Evolutionary conservation across 2,113 vertebrate genomes (phyloP).

Genomic region (Redunca redunca): DNA sequence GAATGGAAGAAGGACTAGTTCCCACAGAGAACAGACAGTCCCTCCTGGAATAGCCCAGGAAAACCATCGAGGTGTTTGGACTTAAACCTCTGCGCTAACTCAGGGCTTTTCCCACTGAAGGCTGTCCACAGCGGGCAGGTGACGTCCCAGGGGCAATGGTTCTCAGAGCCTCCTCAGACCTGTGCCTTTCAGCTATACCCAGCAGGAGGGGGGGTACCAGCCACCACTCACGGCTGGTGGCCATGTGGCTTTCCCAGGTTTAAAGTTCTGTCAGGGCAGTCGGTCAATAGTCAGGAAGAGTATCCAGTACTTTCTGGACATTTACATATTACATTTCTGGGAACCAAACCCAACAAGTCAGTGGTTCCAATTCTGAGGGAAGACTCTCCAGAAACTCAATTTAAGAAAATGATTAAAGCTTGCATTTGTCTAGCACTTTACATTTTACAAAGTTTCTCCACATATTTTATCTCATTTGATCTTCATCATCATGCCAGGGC

Average conservation of each 20-base stretch:
- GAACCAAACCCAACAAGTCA: slow-evolving; percentile 2
- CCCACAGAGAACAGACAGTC: neutral
- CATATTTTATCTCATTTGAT: slow-evolving; percentile 25
- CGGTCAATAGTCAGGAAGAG: neutral
- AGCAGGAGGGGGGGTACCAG: neutral
- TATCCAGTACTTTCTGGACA: neutral
- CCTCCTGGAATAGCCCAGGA: neutral
- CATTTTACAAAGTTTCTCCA: neutral
- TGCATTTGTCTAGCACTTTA: neutral
- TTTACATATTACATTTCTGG: slow-evolving; percentile 27
- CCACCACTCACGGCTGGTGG: no score
- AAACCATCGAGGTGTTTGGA: neutral
- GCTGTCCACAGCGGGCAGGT: neutral
- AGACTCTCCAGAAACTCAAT: slow-evolving; percentile 12
- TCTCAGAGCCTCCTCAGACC: neutral
- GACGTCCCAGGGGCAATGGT: neutral
- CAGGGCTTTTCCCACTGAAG: neutral
- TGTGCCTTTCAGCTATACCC: neutral
- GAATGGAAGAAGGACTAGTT: neutral
- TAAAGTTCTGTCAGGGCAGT: neutral
- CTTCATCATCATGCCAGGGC: neutral
- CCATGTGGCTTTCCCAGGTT: neutral
- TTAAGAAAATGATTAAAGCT: neutral
- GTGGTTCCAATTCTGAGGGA: neutral
- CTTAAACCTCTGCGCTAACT: neutral